Evolutionary conservation across 2,888 invertebrate genomes (phyloP).

Genomic region (Aplocera efformata): DNA sequence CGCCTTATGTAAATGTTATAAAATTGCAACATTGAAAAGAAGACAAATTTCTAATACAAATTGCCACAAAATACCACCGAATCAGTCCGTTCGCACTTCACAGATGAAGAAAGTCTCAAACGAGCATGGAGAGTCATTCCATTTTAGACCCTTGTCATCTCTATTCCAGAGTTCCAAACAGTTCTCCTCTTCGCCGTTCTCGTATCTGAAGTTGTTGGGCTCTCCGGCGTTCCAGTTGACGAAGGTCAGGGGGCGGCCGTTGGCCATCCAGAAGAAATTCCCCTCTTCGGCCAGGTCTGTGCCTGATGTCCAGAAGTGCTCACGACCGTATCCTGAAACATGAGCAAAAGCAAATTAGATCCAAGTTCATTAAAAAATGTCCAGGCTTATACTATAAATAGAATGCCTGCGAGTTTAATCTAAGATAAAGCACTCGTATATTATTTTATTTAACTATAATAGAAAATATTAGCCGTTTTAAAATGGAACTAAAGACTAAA

Average conservation of each 20-base stretch:
- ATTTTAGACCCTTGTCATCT: conserved; percentile 94
- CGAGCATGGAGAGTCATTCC: conserved; percentile 96
- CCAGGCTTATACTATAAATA: too few species aligned
- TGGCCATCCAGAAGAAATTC: conserved; percentile 96
- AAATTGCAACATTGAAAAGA: background rate
- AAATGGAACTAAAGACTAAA: too few species aligned
- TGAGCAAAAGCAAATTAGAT: background rate
- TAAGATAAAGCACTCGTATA: too few species aligned
- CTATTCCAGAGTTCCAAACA: conserved; percentile 95
- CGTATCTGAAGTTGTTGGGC: conserved; percentile 95
- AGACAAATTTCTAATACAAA: background rate
- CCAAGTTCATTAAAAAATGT: too few species aligned
- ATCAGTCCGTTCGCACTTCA: conserved; percentile 85
- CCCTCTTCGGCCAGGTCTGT: conserved; percentile 95
- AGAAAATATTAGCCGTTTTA: too few species aligned
- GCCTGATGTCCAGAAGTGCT: conserved; percentile 96
- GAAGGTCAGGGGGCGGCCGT: conserved; percentile 92
- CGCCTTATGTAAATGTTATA: too few species aligned
- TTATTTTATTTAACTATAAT: too few species aligned
- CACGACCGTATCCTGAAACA: conserved; percentile 88
- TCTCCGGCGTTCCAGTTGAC: conserved; percentile 97
- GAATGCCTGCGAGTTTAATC: too few species aligned
- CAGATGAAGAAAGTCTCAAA: conserved; percentile 96
- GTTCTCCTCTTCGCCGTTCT: conserved; percentile 96
- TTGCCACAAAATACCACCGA: background rate